Evolutionary conservation across 2,113 vertebrate species (phyloP), one percentile per base, ranked within the genome.

Genomic region (Lepus americanus): DNA sequence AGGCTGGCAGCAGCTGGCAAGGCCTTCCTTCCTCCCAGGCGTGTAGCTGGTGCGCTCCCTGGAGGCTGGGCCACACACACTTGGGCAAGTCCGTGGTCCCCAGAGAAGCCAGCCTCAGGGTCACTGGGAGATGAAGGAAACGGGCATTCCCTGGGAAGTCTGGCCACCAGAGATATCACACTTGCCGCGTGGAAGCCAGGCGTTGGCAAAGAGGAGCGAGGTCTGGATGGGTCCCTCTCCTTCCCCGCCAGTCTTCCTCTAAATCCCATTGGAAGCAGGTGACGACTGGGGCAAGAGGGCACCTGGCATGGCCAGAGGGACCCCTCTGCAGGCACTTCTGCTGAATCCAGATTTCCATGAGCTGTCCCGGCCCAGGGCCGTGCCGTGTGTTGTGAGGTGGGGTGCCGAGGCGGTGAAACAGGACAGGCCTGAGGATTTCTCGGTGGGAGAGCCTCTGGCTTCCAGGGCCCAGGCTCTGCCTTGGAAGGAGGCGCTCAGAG

Each of bases 231-330:
- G 22, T 31, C 16, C 23, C 0, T 0, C 9, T 11, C 36, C 25
- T 14, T 59, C 25, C 31, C 27, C 2, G 7, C 27, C 22, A 0
- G 5, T 66, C 19, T 44, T n/a, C 33, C 13, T 55, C 20, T 51
- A 74, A 39, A 63, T 36, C 73, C 61, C 36, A 92, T 72, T 87
- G 53, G 72, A 80, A 82, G 76, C 27, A 83, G 83, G 66, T 51
- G 82, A 82, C 9, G 25, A 72, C 44, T 36, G 61, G 49, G 80
- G 63, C 36, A 66, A 69, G 66, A 76, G 84, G 16, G 77, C 77
- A 67, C 67, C 64, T 39, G 31, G 29, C 3, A 31, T 44, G 13
- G 85, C 72, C 66, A 49, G 13, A 92, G 36, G 44, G 51, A 82
- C 25, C n/a, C 1, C 27, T 29, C 36, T 20, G 33, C 23, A 53